Evolutionary conservation across 2,888 invertebrate species (phyloP), one percentile per base, ranked within the genome.

Genomic region (Dexiosoma caninum): DNA sequence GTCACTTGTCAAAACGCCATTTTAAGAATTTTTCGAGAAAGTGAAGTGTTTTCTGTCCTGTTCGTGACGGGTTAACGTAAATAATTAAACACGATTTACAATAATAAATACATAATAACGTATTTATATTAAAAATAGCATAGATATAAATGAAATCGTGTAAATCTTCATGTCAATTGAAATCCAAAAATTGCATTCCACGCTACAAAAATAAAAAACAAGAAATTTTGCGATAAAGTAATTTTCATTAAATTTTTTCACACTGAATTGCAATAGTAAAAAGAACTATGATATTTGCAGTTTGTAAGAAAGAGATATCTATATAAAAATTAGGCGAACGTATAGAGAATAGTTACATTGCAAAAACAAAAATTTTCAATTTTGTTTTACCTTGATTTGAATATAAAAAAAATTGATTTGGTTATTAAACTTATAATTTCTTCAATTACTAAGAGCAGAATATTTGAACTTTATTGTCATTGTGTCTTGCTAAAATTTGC

Each of bases 41-140:
- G 74, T 69, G 35, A 66, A 75, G 81, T 81, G 81, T 77, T 77
- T 75, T 81, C 81, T 81, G 81, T 81, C 81, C 81, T 81, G 81
- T 81, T 81, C 81, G 81, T 72, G 71, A 72, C 66, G 81, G 77
- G 51, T 81, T 72, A 77, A 77, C 77, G 77, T 77, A 72, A 77
- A 77, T 51, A 77, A 64, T 72, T 59, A 42, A 77, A 71, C n/a
- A 57, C 14, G 72, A 69, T 49, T 59, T 59, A 71, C 16, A 51
- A 75, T 57, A 79, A 57, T 62, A 69, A 62, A 60, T 64, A 72
- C 44, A 35, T 14, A 51, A 32, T 6, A 70, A 69, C 62, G 81
- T 77, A 66, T 77, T 55, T 10, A 67, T 35, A 64, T 66, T 64
- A 49, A 49, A 62, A 62, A 12, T 14, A 32, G 12, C 19, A 44